A percentile compares a stretch with the other conserved stretches of the same genome.
Conservation (phyloP, 1,140 invertebrate genomes). For the Papilio aristodemus region DNA sequence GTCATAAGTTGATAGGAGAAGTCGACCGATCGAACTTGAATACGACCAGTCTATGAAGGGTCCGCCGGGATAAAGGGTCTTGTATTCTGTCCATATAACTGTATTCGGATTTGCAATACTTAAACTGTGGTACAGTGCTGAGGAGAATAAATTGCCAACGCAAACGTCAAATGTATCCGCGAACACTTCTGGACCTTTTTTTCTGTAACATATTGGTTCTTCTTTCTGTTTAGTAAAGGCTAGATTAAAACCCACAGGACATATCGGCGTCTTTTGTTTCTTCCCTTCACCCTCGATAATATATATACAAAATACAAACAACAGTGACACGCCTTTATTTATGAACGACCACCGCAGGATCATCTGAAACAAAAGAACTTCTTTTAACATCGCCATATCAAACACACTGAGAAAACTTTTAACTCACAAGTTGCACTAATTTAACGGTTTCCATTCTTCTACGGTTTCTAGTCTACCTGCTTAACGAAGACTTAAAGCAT, state of each 20-base stretch:
- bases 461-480: no score
- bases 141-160: constrained; percentile 60
- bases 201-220: constrained; percentile 34
- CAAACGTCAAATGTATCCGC: constrained; percentile 62
- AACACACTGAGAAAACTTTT: no score
- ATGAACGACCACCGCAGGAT: constrained; percentile 26
- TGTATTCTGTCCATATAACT: constrained; percentile 70
- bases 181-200: constrained; percentile 52
- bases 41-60: constrained; percentile 67
- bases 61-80: constrained; percentile 65
- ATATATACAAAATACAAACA: constrained; percentile 22
- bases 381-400: background rate
- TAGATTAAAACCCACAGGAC: constrained; percentile 34
- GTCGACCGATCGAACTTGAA: constrained; percentile 46
- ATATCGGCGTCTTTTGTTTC: constrained; percentile 20
- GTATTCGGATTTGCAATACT: constrained; percentile 50
- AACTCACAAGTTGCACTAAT: no score
- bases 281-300: constrained; percentile 2
- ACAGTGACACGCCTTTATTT: background rate
- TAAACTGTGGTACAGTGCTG: constrained; percentile 52
- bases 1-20: constrained; percentile 47
- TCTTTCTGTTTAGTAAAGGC: background rate
- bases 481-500: no score
- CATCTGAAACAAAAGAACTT: constrained; percentile 32
- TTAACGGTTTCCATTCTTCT: no score